Percentiles rank a stretch among this genome's conserved stretches.
Evolutionary conservation across 2,888 invertebrate genomes (phyloP).

Genomic region (Eugnorisma glareosa): DNA sequence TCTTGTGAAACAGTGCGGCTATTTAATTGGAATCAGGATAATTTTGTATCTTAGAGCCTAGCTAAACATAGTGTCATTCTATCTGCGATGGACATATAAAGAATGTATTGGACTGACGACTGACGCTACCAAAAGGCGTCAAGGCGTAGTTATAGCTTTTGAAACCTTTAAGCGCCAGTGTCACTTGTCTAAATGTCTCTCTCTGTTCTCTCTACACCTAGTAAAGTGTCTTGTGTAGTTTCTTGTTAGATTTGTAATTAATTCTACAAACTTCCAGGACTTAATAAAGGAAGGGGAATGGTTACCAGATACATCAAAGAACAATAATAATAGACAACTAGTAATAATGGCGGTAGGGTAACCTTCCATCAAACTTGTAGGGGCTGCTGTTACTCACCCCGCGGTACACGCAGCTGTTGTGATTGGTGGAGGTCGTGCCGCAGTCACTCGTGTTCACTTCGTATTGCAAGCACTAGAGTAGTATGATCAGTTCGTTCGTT

Average conservation of each 20-base stretch:
- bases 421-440: conserved; percentile 12
- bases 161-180: neutral
- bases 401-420: neutral
- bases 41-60: neutral
- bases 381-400: conserved; percentile 30
- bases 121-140: no score
- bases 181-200: neutral
- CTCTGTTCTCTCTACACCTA: neutral
- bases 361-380: neutral
- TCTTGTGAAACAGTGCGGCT: neutral
- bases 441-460: conserved; percentile 22
- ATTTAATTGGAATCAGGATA: neutral
- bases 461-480: neutral
- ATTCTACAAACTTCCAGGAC: neutral
- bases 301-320: neutral
- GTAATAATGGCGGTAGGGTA: conserved; percentile 21
- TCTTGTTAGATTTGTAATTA: neutral
- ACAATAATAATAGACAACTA: neutral
- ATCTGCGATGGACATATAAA: neutral
- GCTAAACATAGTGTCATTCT: neutral
- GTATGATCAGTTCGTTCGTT: conserved; percentile 3
- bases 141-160: no score
- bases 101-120: neutral
- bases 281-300: neutral
- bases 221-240: neutral